These are phyloP conservation scores for Eucriotettix oculatus DNA, from an alignment of 2,888 invertebrate genomes.

Conservation along the genomic window DNA sequence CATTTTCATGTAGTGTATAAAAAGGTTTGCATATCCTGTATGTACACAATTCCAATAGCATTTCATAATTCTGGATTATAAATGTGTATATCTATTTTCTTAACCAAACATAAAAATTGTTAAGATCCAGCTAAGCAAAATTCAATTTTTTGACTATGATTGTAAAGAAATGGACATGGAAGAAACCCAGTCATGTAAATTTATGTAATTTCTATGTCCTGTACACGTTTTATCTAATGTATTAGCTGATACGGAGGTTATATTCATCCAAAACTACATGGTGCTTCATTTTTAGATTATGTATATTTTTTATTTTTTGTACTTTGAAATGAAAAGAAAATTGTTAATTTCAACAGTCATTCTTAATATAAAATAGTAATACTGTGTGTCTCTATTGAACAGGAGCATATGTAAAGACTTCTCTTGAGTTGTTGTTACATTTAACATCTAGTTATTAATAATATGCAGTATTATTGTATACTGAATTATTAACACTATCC, in stretches of 20 bases:
- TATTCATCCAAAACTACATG: conserved; percentile 14
- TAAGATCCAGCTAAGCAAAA: conserved; percentile 10
- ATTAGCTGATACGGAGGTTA: conserved; percentile 10
- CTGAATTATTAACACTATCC: conserved; percentile 13
- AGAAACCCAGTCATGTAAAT: conserved; percentile 7
- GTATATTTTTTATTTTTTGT: conserved; percentile 13
- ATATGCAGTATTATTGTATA: conserved; percentile 15
- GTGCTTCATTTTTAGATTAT: conserved; percentile 15
- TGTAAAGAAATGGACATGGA: conserved; percentile 8
- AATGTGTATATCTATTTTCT: conserved; percentile 16
- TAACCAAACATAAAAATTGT: conserved; percentile 14
- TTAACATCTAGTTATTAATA: conserved; percentile 9
- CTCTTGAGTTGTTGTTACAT: conserved; percentile 10
- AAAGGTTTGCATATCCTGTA: conserved; percentile 13
- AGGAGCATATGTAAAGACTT: conserved; percentile 8
- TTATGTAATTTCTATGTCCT: conserved; percentile 11
- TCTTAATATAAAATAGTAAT: conserved; percentile 10
- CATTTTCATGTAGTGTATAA: conserved; percentile 9
- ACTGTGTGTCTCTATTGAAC: conserved; percentile 3
- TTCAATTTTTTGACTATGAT: conserved; percentile 7
- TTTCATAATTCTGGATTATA: conserved; percentile 14
- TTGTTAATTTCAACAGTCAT: conserved; percentile 8
- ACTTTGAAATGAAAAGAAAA: conserved; percentile 10
- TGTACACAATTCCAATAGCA: conserved; percentile 12
- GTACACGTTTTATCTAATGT: conserved; percentile 11